Conservation (phyloP, 1,140 invertebrate genomes). For the Hycleus phaleratus region DNA sequence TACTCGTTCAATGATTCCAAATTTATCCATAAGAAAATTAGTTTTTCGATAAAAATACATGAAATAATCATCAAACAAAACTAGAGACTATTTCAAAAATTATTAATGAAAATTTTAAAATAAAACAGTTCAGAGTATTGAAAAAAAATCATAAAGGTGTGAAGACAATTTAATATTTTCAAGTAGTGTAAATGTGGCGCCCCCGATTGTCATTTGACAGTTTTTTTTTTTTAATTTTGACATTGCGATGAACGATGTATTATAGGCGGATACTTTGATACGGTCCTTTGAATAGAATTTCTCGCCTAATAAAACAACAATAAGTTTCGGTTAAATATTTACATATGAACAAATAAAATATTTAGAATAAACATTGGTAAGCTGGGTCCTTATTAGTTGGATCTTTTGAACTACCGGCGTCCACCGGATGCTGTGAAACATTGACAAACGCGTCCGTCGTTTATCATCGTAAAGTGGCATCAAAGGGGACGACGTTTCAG, state of each 20-base stretch:
- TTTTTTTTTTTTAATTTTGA: constrained; percentile 2
- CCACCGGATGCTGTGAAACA: constrained; percentile 30
- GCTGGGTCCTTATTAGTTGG: constrained; percentile 16
- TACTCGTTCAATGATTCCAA: too few species aligned
- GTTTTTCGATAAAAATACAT: too few species aligned
- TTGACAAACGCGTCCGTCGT: constrained; percentile 30
- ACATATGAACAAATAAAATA: constrained; percentile 24
- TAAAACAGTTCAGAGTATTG: too few species aligned
- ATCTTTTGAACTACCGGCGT: constrained; percentile 2
- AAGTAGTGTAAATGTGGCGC: constrained; percentile 1
- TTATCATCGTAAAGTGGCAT: constrained; percentile 33
- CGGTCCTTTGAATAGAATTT: constrained; percentile 23
- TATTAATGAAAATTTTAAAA: too few species aligned
- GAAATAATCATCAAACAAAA: too few species aligned
- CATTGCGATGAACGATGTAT: constrained; percentile 16
- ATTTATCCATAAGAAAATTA: too few species aligned
- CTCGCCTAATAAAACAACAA: constrained; percentile 22
- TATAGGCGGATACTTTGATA: constrained; percentile 25
- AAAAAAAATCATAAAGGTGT: too few species aligned
- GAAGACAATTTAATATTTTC: too few species aligned
- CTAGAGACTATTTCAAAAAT: too few species aligned
- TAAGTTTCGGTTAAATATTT: constrained; percentile 20
- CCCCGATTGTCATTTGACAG: not conserved
- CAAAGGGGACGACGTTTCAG: constrained; percentile 28
- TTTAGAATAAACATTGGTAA: constrained; percentile 19